phyloP scores from a whole-genome alignment of 2,888 invertebrate genomes.

The Pyrochroa serraticornis region DNA sequence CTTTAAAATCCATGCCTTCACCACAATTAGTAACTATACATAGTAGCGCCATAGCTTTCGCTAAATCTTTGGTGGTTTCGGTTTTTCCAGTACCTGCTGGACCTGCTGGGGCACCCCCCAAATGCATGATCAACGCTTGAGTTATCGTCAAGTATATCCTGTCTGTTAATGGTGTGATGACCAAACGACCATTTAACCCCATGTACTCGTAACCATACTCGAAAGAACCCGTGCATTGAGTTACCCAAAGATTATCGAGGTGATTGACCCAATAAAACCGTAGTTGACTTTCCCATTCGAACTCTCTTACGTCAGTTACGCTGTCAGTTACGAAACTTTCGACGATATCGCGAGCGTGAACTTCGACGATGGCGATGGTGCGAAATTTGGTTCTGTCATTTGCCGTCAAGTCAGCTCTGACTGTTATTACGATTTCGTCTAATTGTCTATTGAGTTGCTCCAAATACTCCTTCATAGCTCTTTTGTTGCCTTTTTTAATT shows the following conservation, averaged over 20 bases:
- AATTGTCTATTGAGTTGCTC: slow-evolving; percentile 80
- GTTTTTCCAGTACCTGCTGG: slow-evolving; percentile 89
- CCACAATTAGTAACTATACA: slow-evolving; percentile 92
- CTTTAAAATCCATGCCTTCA: slow-evolving; percentile 90
- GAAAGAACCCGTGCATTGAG: slow-evolving; percentile 86
- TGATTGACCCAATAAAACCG: slow-evolving; percentile 89
- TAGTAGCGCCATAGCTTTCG: slow-evolving; percentile 83
- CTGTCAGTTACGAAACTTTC: slow-evolving; percentile 81
- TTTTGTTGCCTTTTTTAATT: slow-evolving; percentile 75
- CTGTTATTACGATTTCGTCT: slow-evolving; percentile 80
- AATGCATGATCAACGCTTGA: slow-evolving; percentile 88
- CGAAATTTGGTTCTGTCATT: slow-evolving; percentile 90
- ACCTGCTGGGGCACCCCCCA: slow-evolving; percentile 90
- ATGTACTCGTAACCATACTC: slow-evolving; percentile 96
- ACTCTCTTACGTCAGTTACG: slow-evolving; percentile 82
- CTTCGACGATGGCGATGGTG: slow-evolving; percentile 88
- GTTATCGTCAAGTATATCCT: slow-evolving; percentile 92
- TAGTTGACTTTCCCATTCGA: slow-evolving; percentile 93
- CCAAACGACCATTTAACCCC: slow-evolving; percentile 89
- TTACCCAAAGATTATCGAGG: slow-evolving; percentile 78
- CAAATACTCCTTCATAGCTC: slow-evolving; percentile 90
- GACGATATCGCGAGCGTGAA: slow-evolving; percentile 90
- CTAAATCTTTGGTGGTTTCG: slow-evolving; percentile 89
- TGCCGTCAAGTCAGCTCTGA: slow-evolving; percentile 71
- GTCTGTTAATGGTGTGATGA: slow-evolving; percentile 91